Base-by-base conservation (phyloP, 2,113 vertebrate species). In the Corvus moneduloides region DNA sequence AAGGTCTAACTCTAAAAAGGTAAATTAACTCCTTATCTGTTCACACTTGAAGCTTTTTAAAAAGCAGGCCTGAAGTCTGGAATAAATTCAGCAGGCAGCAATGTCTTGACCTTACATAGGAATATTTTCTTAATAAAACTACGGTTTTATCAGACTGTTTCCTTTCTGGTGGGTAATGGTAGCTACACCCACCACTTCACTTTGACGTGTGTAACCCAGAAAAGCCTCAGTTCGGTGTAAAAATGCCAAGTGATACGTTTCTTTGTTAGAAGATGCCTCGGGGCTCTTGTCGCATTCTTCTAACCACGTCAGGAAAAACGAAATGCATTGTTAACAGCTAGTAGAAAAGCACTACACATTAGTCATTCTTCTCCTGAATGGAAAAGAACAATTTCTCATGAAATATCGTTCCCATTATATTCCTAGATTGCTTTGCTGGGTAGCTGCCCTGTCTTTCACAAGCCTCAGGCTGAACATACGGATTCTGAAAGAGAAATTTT, bases 161-260 rank as follows among this genome's bases (percentile, higher is more conserved):
- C 94, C 89, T 86, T 58, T 94, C 90, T 91, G 46, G 46, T 76
- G 68, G 87, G 84, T 83, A 94, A 94, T 96, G 89, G 84, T 61
- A 87, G 87, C 77, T 80, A 94, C 91, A 93, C 93, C 78, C 91
- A 82, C 62, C 56, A 26, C 75, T 94, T 87, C 41, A 58, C 58
- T 93, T 73, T 93, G 91, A 89, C 91, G 84, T 58, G 87, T 22
- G 58, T 95, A 96, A 96, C 93, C 93, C 87, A 95, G 93, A 97
- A 96, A 91, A 96, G 84, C 78, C 54, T 76, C 49, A 24, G 69
- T 14, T 72, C 3, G 0, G 66, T 66, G 81, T 85, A 61, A 68
- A 81, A 96, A 82, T 0, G 4, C 91, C 89, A 89, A 95, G 94
- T 46, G 87, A 95, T 91, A 92, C 0, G 4, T 75, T 93, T 52